These are phyloP conservation scores for Cladopsammia gracilis DNA, from an alignment of 64 coral and sea anemone genomes.

Conservation along the genomic window DNA sequence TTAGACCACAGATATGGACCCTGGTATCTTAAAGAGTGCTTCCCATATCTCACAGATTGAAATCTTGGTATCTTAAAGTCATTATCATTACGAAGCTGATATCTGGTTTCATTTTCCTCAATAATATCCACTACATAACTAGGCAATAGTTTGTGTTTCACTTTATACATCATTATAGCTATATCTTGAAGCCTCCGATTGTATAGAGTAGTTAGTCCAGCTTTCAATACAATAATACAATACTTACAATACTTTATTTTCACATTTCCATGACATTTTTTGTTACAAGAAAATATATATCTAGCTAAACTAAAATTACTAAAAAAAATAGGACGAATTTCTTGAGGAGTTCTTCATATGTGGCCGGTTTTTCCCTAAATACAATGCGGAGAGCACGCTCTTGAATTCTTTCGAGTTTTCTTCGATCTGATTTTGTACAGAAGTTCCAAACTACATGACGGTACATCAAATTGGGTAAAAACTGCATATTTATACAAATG, in stretches of 20 bases:
- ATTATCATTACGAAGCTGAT: background rate
- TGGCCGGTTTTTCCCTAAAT: background rate
- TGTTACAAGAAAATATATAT: too few relatives aligned
- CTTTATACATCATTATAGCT: slow-evolving; percentile 67
- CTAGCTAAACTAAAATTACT: too few relatives aligned
- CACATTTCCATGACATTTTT: too few relatives aligned
- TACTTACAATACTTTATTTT: too few relatives aligned
- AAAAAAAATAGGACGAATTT: too few relatives aligned
- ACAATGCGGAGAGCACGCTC: too few relatives aligned
- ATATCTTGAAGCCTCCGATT: slow-evolving; percentile 44
- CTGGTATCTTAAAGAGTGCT: slow-evolving; percentile 2
- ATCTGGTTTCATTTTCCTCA: background rate
- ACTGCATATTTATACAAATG: too few relatives aligned
- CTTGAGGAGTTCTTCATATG: slow-evolving; percentile 22
- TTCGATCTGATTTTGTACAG: too few relatives aligned
- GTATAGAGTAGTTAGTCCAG: slow-evolving; percentile 36
- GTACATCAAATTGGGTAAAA: too few relatives aligned
- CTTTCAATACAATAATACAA: too few relatives aligned
- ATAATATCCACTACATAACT: slow-evolving; percentile 4
- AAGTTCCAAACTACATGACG: too few relatives aligned
- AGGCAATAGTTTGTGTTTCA: slow-evolving; percentile 60
- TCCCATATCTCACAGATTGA: background rate
- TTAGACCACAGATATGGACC: background rate
- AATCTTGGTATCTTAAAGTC: background rate
- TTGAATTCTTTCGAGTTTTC: too few relatives aligned